phyloP scores from a whole-genome alignment of 2,888 invertebrate species.

The Platycnemis pennipes region DNA sequence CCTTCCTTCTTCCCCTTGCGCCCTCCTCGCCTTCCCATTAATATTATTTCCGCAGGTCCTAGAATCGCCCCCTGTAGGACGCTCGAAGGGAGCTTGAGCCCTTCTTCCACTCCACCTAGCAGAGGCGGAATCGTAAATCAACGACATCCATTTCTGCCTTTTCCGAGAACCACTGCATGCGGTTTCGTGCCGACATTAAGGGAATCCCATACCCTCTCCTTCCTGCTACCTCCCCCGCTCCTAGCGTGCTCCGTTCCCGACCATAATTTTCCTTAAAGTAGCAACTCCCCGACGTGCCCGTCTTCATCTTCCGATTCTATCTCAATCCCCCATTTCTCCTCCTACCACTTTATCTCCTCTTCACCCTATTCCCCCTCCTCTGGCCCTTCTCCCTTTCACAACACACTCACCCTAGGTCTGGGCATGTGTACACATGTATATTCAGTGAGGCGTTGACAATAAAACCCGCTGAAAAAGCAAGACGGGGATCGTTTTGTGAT shows the following conservation, averaged over 20 bases:
- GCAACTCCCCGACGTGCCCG: neutral
- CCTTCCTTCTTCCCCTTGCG: neutral
- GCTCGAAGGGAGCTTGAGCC: neutral
- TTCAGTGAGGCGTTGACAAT: no score
- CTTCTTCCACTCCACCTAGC: neutral
- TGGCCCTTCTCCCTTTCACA: no score
- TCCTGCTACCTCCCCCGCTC: neutral
- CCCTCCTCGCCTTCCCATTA: neutral
- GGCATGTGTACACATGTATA: no score
- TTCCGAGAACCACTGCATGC: constrained; percentile 11
- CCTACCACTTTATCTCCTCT: no score
- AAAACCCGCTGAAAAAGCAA: no score
- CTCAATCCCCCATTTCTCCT: neutral
- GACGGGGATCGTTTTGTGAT: no score
- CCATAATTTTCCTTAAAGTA: neutral
- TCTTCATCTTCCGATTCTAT: neutral
- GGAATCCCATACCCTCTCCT: neutral
- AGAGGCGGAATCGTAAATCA: neutral
- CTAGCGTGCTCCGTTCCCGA: neutral
- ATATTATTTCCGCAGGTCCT: neutral
- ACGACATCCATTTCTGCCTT: neutral
- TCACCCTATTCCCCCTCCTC: no score
- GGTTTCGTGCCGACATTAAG: neutral
- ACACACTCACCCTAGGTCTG: no score
- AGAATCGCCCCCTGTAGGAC: neutral